Percentiles rank a stretch among this genome's conserved stretches.
Evolutionary conservation across 2,113 vertebrate species (phyloP).

Genomic region (Amazona guildingii): DNA sequence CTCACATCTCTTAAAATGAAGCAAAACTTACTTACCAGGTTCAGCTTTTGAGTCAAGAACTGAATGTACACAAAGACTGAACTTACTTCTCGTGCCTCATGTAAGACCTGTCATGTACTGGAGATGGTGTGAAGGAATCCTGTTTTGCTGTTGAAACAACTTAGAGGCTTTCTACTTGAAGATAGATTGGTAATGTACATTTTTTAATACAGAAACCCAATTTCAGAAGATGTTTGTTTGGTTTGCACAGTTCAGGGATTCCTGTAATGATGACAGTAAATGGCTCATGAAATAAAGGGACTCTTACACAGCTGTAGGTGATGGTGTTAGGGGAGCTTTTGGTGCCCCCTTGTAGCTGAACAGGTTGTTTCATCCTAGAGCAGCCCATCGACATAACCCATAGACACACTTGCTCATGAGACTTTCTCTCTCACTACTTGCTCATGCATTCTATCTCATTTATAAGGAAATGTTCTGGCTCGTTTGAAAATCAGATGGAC

Average conservation of each 20-base stretch:
- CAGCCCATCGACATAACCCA: not conserved
- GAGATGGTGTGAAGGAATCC: not conserved
- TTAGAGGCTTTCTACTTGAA: not conserved
- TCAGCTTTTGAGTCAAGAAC: not conserved
- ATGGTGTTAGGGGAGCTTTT: not conserved
- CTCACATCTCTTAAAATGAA: not conserved
- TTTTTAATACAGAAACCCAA: not conserved
- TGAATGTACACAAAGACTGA: not conserved
- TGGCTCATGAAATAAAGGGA: not conserved
- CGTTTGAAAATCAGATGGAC: slow-evolving; percentile 11
- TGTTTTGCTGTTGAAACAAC: not conserved
- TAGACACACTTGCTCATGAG: not conserved
- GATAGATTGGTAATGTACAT: not conserved
- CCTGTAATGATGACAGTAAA: not conserved
- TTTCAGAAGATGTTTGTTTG: not conserved
- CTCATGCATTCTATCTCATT: not conserved
- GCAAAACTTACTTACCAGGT: not conserved
- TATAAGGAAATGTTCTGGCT: not conserved
- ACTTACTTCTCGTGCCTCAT: not conserved
- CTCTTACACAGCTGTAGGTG: not conserved
- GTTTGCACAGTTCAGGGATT: not conserved
- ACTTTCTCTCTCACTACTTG: not conserved
- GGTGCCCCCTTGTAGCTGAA: not conserved
- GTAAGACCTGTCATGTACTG: not conserved
- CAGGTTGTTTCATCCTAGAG: not conserved